These are phyloP conservation scores for Hassar affinis DNA, from an alignment of 2,113 vertebrate genomes.

Conservation along the genomic window DNA sequence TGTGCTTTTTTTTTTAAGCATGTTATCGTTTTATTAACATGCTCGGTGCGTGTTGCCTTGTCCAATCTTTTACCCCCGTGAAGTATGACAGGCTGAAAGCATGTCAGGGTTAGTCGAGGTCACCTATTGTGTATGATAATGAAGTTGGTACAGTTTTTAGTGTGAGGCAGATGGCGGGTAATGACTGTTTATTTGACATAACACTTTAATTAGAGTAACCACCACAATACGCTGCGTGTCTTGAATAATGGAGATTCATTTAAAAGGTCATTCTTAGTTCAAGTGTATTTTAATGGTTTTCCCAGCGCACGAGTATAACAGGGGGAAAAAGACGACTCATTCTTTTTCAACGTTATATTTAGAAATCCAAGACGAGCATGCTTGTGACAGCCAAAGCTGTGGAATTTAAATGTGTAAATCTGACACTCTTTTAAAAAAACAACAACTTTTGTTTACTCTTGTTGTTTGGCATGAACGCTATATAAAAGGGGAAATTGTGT, in stretches of 20 bases:
- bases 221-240: constrained; percentile 38
- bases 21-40: constrained; percentile 39
- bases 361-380: background rate
- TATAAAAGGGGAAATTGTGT: background rate
- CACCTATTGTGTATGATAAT: constrained; percentile 57
- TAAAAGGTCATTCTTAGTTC: constrained; percentile 52
- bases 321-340: background rate
- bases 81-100: constrained; percentile 50
- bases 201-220: constrained; percentile 56
- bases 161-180: constrained; percentile 57
- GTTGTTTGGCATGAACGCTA: background rate
- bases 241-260: constrained; percentile 53
- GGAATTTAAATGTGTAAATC: background rate
- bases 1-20: background rate
- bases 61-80: constrained; percentile 36
- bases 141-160: constrained; percentile 53
- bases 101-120: constrained; percentile 53
- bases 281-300: constrained; percentile 45
- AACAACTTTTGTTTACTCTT: background rate
- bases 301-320: background rate
- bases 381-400: background rate
- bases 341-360: background rate
- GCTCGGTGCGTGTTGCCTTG: constrained; percentile 20
- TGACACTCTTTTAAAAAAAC: background rate
- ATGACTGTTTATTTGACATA: constrained; percentile 60